These are phyloP conservation scores for Ophion ellenae DNA, from an alignment of 2,888 invertebrate genomes.

Conservation along the genomic window DNA sequence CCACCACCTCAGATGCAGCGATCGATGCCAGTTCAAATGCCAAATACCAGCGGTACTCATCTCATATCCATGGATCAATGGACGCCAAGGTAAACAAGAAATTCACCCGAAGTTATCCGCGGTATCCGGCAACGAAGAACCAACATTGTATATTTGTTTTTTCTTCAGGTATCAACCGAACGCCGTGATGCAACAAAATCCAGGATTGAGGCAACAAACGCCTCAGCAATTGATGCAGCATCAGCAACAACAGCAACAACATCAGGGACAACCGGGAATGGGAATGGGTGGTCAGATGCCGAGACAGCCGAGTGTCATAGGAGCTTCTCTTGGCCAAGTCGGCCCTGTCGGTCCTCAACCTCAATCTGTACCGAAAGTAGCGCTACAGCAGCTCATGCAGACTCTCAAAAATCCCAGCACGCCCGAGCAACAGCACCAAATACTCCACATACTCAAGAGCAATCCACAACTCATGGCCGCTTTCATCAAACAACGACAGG, in stretches of 20 bases:
- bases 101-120: slow-evolving; percentile 48
- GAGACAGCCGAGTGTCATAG: slow-evolving; percentile 80
- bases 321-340: slow-evolving; percentile 78
- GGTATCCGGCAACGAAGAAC: neutral
- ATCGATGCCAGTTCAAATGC: slow-evolving; percentile 84
- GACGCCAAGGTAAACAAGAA: slow-evolving; percentile 77
- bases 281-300: slow-evolving; percentile 80
- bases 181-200: slow-evolving; percentile 83
- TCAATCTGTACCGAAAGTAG: slow-evolving; percentile 85
- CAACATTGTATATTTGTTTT: slow-evolving; percentile 69
- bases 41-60: slow-evolving; percentile 83
- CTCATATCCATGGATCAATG: slow-evolving; percentile 84
- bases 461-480: slow-evolving; percentile 98
- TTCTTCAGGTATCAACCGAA: slow-evolving; percentile 80
- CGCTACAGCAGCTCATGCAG: slow-evolving; percentile 92
- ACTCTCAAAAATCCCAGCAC: slow-evolving; percentile 95
- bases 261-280: slow-evolving; percentile 77
- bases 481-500: slow-evolving; percentile 94
- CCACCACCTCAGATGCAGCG: slow-evolving; percentile 87
- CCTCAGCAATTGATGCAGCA: slow-evolving; percentile 81
- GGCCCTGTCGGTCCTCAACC: slow-evolving; percentile 84
- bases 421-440: slow-evolving; percentile 96
- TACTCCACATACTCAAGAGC: slow-evolving; percentile 94
- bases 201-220: slow-evolving; percentile 81
- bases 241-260: slow-evolving; percentile 81